Evolutionary conservation across 2,113 vertebrate genomes (phyloP).

Genomic region (Lasiurus borealis): DNA sequence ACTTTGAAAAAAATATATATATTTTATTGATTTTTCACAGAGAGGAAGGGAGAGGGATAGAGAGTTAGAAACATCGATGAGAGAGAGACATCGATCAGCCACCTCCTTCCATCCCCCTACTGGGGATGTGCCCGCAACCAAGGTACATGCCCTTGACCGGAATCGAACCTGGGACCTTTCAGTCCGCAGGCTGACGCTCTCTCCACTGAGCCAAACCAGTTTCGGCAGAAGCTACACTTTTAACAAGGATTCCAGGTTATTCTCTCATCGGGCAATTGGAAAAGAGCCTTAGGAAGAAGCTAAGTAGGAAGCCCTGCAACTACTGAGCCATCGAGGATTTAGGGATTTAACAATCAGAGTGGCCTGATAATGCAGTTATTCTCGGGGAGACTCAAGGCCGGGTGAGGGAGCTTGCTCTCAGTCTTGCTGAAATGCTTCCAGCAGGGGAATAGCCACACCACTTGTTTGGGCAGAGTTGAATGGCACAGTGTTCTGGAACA

Average conservation of each 20-base stretch:
- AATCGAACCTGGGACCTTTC: no score
- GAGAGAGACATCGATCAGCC: no score
- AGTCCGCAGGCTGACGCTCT: no score
- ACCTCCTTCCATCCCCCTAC: no score
- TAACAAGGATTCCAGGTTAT: conserved; percentile 18
- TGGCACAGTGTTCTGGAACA: not conserved
- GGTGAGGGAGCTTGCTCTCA: not conserved
- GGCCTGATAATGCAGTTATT: not conserved
- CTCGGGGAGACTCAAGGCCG: not conserved
- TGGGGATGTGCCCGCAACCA: no score
- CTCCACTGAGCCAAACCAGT: no score
- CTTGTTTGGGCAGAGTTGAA: not conserved
- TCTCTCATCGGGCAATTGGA: conserved; percentile 19
- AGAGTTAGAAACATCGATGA: no score
- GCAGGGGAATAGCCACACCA: accelerated
- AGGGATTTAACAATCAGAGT: not conserved
- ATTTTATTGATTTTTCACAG: no score
- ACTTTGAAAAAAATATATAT: no score
- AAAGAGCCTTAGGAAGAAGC: conserved; percentile 1
- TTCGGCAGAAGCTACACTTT: not conserved
- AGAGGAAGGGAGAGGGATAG: no score
- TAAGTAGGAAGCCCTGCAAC: not conserved
- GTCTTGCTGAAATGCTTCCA: not conserved
- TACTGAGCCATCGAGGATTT: not conserved
- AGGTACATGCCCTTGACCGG: no score